Base-by-base conservation (phyloP, 2,797 vertebrate genomes). In the Chaunax sp. region DNA sequence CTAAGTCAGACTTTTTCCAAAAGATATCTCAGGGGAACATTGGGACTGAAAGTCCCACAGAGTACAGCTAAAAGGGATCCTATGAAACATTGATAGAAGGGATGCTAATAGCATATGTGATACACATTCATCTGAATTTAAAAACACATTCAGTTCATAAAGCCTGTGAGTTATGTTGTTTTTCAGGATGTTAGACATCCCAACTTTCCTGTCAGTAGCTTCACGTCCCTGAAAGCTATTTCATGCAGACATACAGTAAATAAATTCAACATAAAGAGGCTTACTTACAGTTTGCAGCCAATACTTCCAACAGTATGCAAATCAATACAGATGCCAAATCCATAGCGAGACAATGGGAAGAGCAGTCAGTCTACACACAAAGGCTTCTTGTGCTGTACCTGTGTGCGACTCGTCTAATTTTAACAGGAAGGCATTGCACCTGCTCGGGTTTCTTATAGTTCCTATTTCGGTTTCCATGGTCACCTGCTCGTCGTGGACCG, bases 401-500 rank as follows among this genome's bases (percentile, higher is more conserved):
- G 83, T 75, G 78, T 61, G 77, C 65, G 72, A 33, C 62, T 63
- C 63, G 69, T 87, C 80, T 82, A 72, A 89, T 86, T 63, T 80
- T 81, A 81, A 81, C 50, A 60, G 33, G 75, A 80, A 71, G 65
- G 65, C 85, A 88, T 91, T 77, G 47, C 86, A 85, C 83, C 87
- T 75, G 80, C 73, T 94, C 93, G 5, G 90, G 92, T 94, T 94
- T 92, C 93, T 85, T 75, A 78, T 82, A 92, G 92, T 94, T 94
- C 89, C 72, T 78, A 89, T 94, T 94, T 95, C 91, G 54, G 92
- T 95, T 89, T 89, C 93, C 92, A 94, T 93, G 92, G 92, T 55
- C 84, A 92, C 93, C 81, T 38, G 55, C 77, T 85, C 49, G 64
- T 83, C 80, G 47, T 37, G 63, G 37, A 72, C 82, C 63, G 69